Base-by-base conservation (phyloP, 2,888 invertebrate genomes). In the Hypercompe scribonia region DNA sequence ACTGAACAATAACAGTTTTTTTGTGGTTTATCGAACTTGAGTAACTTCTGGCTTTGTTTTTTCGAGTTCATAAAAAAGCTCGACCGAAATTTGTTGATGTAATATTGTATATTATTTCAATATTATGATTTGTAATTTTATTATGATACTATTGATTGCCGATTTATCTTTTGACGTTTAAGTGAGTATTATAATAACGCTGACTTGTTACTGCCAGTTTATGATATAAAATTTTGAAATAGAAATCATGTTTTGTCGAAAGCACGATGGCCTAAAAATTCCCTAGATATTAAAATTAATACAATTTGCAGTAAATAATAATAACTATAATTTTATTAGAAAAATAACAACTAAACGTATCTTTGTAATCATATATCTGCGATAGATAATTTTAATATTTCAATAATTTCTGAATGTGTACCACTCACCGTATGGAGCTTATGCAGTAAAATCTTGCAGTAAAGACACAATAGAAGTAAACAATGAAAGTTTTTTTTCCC, bases 1-100 rank as follows among this genome's bases (percentile, higher is more conserved):
- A 72, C 39, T 39, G 34, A 28, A 68, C 65, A 75, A 72, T 67
- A 46, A 50, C 28, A n/a, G 28, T 36, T 46, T 71, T 76, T 75
- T 63, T 63, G 3, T 31, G 21, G 8, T 24, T 39, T 69, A 61
- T 31, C 28, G 21, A 61, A 61, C 15, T 46, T 58, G 28, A 58
- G 28, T 28, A 58, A 28, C 61, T 61, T 61, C 31, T 31, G 61
- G 61, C 31, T 31, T 61, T 13, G 24, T 13, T 61, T 61, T 58
- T 61, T 61, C 13, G 31, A 61, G 28, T 61, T 28, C 15, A 61
- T 4, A 61, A 31, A 8, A 31, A 61, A 31, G 58, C 7, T 33
- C 24, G 7, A 34, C 2, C 64, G 11, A 31, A 5, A 28, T 33
- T 21, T 63, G 54, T 54, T 54, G n/a, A 54, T 54, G 54, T 54